phyloP scores from a whole-genome alignment of 2,113 vertebrate genomes.

The Pituophis catenifer region DNA sequence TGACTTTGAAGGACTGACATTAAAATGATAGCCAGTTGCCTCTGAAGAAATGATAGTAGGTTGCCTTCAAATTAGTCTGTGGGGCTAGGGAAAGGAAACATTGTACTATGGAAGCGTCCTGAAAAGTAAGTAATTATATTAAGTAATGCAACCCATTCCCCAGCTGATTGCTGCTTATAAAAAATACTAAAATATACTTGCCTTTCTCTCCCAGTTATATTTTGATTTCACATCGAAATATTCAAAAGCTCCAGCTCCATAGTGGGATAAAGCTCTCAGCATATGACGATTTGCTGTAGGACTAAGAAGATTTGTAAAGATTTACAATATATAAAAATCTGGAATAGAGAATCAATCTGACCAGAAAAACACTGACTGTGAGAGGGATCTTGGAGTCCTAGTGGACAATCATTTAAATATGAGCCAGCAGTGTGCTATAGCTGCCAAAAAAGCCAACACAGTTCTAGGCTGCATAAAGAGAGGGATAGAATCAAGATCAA shows the following conservation, averaged over 20 bases:
- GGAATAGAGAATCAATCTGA: not conserved
- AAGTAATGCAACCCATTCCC: not conserved
- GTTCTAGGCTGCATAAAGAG: no score
- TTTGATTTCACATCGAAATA: constrained; percentile 84
- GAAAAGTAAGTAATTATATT: not conserved
- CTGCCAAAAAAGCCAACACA: no score
- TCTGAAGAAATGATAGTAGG: not conserved
- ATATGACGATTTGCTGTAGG: constrained; percentile 83
- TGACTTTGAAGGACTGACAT: not conserved
- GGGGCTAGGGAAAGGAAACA: not conserved
- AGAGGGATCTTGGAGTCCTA: no score
- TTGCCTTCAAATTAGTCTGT: not conserved
- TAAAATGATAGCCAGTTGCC: not conserved
- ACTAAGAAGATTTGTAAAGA: constrained; percentile 64
- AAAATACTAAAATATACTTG: constrained; percentile 53
- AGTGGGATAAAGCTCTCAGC: constrained; percentile 80
- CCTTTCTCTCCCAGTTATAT: constrained; percentile 83
- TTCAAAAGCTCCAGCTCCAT: constrained; percentile 82
- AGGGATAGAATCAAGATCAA: no score
- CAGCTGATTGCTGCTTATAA: not conserved
- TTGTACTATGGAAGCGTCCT: not conserved
- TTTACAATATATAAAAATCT: constrained; percentile 7
- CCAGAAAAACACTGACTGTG: not conserved
- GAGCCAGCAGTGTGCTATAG: no score
- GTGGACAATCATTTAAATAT: no score